A percentile compares a stretch with the other conserved stretches of the same genome.
Conservation (phyloP, 64 coral and sea anemone genomes). For the Platygyra sinensis region DNA sequence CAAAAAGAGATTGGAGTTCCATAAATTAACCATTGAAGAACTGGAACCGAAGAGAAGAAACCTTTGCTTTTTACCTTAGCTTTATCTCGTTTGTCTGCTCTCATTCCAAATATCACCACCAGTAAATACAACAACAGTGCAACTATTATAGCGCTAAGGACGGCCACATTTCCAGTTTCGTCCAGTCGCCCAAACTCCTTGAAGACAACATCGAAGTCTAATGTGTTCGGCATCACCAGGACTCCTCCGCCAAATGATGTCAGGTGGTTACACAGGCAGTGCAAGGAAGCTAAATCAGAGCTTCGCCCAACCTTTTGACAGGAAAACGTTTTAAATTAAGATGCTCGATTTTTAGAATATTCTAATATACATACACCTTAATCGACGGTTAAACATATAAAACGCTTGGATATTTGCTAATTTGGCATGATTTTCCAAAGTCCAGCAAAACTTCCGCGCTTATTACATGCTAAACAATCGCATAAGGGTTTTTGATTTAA, state of each 20-base stretch:
- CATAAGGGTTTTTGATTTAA: no score
- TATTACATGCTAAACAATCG: no score
- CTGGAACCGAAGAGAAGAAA: neutral
- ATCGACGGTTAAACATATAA: no score
- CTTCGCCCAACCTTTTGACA: slow-evolving; percentile 61
- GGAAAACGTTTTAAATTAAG: neutral
- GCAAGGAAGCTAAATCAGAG: slow-evolving; percentile 28
- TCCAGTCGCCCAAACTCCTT: slow-evolving; percentile 53
- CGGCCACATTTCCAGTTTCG: slow-evolving; percentile 77
- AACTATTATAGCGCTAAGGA: slow-evolving; percentile 55
- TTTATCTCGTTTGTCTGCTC: slow-evolving; percentile 61
- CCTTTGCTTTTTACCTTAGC: slow-evolving; percentile 43
- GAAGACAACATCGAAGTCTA: slow-evolving; percentile 78
- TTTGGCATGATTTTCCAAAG: no score
- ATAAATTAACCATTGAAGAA: no score
- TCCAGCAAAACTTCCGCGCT: no score
- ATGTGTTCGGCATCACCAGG: slow-evolving; percentile 71
- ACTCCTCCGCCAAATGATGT: slow-evolving; percentile 88
- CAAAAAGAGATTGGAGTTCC: no score
- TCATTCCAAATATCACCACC: slow-evolving; percentile 68
- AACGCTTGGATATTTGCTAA: no score
- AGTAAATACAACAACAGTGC: slow-evolving; percentile 68
- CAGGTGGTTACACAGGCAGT: slow-evolving; percentile 86
- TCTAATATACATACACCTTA: no score
- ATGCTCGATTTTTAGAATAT: no score